Evolutionary conservation across 2,113 vertebrate species (phyloP).

Genomic region (Phalacrocorax pelagicus): DNA sequence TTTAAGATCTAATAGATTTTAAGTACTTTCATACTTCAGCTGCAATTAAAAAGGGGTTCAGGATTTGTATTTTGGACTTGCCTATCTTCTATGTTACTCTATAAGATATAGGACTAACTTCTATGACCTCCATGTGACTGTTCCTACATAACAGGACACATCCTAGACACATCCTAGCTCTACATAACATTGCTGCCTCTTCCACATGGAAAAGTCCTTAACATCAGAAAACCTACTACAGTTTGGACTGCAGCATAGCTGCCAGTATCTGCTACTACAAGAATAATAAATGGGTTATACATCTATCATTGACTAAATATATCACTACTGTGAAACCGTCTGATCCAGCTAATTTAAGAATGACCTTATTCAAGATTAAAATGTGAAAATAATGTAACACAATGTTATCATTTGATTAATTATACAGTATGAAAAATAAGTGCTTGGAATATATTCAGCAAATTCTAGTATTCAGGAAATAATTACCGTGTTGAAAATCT

Average conservation of each 20-base stretch:
- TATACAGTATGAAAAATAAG: constrained; percentile 28
- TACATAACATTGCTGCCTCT: not conserved
- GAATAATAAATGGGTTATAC: not conserved
- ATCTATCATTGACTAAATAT: not conserved
- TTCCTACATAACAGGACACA: not conserved
- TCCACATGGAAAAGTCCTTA: not conserved
- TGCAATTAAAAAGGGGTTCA: not conserved
- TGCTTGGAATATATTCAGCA: constrained; percentile 40
- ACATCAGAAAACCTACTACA: not conserved
- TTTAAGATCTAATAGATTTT: not conserved
- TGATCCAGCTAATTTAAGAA: constrained; percentile 29
- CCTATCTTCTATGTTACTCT: not conserved
- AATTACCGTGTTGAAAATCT: constrained; percentile 35
- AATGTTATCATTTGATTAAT: constrained; percentile 54
- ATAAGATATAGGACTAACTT: not conserved
- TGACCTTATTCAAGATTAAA: constrained; percentile 29
- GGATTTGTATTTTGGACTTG: not conserved
- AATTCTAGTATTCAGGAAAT: constrained; percentile 43
- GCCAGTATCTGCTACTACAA: not conserved
- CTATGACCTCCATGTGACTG: not conserved
- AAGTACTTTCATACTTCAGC: not conserved
- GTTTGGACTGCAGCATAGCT: not conserved
- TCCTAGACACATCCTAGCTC: not conserved
- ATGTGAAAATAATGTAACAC: constrained; percentile 52
- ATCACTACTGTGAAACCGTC: not conserved